phyloP scores from a whole-genome alignment of 2,888 invertebrate genomes.

The Amphipoea lucens region DNA sequence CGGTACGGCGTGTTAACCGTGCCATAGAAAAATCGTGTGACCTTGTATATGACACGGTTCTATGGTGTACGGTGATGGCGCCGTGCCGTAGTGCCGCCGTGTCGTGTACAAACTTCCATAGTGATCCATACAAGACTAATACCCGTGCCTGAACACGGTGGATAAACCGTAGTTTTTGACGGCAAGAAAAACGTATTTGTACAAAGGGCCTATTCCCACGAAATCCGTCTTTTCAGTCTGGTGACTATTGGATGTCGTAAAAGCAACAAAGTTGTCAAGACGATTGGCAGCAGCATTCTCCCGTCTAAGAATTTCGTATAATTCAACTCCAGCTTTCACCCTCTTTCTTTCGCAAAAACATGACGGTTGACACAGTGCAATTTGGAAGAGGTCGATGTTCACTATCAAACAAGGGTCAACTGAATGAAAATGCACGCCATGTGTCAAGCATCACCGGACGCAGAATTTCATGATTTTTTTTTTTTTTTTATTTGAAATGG shows the following conservation, averaged over 20 bases:
- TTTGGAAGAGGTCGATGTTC: background rate
- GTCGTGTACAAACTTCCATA: background rate
- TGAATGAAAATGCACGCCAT: background rate
- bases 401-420: background rate
- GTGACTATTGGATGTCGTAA: background rate
- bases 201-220: background rate
- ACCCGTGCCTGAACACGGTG: background rate
- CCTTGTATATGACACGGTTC: too few relatives aligned
- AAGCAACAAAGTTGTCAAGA: background rate
- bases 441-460: background rate
- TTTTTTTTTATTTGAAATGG: too few relatives aligned
- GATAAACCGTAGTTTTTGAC: background rate
- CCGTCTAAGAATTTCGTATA: background rate
- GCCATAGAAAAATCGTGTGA: too few relatives aligned
- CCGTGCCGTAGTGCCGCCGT: too few relatives aligned
- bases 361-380: background rate
- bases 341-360: conserved; percentile 1
- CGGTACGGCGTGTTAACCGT: too few relatives aligned
- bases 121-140: background rate
- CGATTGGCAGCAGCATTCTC: background rate
- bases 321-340: background rate
- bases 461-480: background rate
- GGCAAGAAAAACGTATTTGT: background rate
- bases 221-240: background rate
- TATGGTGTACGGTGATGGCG: too few relatives aligned